Evolutionary conservation across 2,113 vertebrate genomes (phyloP).

Genomic region (Lagopus muta): DNA sequence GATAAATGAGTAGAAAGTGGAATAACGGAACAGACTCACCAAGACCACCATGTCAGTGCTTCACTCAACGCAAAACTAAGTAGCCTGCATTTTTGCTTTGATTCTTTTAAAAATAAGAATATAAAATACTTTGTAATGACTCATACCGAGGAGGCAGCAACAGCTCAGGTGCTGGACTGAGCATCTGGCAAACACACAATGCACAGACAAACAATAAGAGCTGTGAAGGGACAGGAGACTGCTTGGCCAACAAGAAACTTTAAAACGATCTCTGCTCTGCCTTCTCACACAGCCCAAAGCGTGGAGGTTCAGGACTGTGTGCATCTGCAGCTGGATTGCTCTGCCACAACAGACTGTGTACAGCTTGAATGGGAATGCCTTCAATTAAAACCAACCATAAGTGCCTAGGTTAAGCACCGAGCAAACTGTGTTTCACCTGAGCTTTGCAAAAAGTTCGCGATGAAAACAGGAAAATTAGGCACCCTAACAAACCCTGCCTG

Average conservation of each 20-base stretch:
- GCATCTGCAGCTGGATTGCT: neutral
- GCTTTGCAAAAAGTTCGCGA: neutral
- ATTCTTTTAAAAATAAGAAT: neutral
- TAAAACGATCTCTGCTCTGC: neutral
- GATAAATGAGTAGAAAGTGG: neutral
- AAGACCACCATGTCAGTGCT: neutral
- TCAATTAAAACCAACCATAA: neutral
- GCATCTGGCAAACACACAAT: neutral
- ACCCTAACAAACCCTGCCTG: neutral
- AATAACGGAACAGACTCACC: neutral
- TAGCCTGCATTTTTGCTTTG: neutral
- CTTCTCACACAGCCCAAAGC: neutral
- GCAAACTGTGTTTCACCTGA: neutral
- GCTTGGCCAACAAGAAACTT: neutral
- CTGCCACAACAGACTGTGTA: neutral
- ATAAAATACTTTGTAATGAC: neutral
- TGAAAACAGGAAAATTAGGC: neutral
- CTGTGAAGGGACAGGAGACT: neutral
- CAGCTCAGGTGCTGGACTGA: fast-evolving
- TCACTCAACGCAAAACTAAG: neutral
- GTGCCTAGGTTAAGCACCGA: neutral
- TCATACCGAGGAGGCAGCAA: neutral
- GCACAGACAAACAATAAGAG: too few species aligned
- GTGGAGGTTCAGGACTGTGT: neutral
- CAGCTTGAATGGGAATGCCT: neutral